These are phyloP conservation scores for Epinephelus fuscoguttatus DNA, from an alignment of 2,113 vertebrate species.

Conservation along the genomic window DNA sequence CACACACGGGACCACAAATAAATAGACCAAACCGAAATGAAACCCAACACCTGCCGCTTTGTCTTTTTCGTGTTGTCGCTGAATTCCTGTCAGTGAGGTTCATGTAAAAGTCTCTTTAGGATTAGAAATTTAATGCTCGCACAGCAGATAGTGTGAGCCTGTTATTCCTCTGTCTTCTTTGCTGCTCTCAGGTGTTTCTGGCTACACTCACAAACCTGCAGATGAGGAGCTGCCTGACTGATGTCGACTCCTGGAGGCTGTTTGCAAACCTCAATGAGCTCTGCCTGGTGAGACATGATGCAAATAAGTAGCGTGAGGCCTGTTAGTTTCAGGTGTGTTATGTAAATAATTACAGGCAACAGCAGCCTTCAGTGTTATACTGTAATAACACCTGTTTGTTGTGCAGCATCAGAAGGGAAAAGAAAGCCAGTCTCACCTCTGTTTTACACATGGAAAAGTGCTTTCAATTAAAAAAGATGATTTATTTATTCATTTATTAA, in stretches of 20 bases:
- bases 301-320: conserved; percentile 6
- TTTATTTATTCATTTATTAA: background rate
- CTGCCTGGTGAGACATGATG: conserved; percentile 87
- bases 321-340: background rate
- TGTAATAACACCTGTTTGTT: background rate
- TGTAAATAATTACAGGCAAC: conserved; percentile 22
- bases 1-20: conserved; percentile 35
- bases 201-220: conserved; percentile 88
- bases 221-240: conserved; percentile 85
- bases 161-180: conserved; percentile 44
- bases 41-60: conserved; percentile 66
- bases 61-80: conserved; percentile 30
- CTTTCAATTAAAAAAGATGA: background rate
- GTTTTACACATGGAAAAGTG: background rate
- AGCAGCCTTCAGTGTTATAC: background rate
- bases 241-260: conserved; percentile 89
- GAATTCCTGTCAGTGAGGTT: conserved; percentile 28
- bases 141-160: conserved; percentile 9
- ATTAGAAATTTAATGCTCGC: conserved; percentile 55
- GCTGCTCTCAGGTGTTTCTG: conserved; percentile 88
- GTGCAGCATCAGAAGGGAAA: background rate
- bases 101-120: conserved; percentile 26
- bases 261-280: conserved; percentile 93
- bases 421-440: background rate
- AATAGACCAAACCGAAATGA: conserved; percentile 55